Conservation (phyloP, 2,888 invertebrate species). For the Boloria selene region DNA sequence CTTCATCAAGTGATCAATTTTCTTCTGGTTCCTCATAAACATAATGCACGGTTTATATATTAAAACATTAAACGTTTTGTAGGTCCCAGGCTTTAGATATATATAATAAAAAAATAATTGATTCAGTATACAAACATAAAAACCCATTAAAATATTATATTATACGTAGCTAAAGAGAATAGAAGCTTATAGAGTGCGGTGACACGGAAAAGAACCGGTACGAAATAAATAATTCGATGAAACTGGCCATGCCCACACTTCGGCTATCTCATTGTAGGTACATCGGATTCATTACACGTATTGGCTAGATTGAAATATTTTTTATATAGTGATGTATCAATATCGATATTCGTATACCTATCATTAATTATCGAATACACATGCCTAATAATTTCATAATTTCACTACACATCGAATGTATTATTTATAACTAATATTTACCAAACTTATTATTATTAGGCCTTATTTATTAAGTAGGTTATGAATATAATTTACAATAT, state of each 20-base stretch:
- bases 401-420: too few species aligned
- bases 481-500: too few species aligned
- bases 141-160: neutral
- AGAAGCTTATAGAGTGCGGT: slow-evolving; percentile 55
- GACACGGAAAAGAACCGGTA: slow-evolving; percentile 74
- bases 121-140: slow-evolving; percentile 1
- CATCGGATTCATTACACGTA: slow-evolving; percentile 79
- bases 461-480: too few species aligned
- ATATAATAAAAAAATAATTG: neutral
- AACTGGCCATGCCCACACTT: slow-evolving; percentile 72
- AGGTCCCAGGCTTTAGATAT: neutral
- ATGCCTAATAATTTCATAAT: too few species aligned
- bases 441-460: too few species aligned
- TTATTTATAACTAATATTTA: too few species aligned
- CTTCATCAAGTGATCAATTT: too few species aligned
- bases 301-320: slow-evolving; percentile 69
- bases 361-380: too few species aligned
- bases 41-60: too few species aligned
- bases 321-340: slow-evolving; percentile 52
- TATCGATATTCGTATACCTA: slow-evolving; percentile 33
- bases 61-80: too few species aligned
- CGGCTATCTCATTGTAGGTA: slow-evolving; percentile 70
- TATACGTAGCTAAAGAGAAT: slow-evolving; percentile 50
- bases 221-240: slow-evolving; percentile 66
- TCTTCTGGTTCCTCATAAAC: too few species aligned